A percentile compares a stretch with the other conserved stretches of the same genome.
phyloP scores from a whole-genome alignment of 2,113 vertebrate species.

The Tragelaphus strepsiceros region DNA sequence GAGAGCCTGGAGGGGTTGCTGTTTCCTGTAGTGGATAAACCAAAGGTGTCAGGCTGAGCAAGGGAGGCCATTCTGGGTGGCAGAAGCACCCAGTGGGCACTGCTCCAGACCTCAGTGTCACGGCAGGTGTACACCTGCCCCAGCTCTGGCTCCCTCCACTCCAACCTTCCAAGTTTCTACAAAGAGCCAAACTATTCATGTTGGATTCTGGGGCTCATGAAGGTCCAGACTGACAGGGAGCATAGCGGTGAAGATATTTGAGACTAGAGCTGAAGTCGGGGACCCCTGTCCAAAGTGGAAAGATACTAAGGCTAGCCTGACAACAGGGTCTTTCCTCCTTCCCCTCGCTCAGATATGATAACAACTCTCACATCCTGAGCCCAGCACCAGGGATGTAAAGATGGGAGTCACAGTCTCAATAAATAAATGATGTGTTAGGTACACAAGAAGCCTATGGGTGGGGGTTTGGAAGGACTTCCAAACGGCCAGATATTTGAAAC shows the following conservation, averaged over 20 bases:
- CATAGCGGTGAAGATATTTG: neutral
- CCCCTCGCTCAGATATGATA: neutral
- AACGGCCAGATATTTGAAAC: neutral
- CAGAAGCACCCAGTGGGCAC: neutral
- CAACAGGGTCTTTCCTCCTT: neutral
- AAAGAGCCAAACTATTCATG: neutral
- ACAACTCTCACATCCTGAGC: neutral
- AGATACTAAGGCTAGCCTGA: neutral
- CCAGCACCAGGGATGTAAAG: neutral
- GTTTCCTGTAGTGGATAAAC: neutral
- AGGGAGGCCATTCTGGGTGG: neutral
- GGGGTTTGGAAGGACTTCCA: neutral
- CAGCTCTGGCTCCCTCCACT: neutral
- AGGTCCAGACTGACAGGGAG: neutral
- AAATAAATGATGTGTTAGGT: neutral
- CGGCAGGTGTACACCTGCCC: neutral
- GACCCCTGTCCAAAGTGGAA: neutral
- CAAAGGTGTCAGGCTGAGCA: neutral
- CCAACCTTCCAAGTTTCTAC: neutral
- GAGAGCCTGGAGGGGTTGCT: neutral
- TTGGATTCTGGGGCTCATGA: neutral
- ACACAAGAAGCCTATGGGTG: neutral
- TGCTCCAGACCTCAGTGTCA: neutral
- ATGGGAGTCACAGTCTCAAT: neutral
- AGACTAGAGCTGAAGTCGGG: neutral